Conservation (phyloP, 2,113 vertebrate genomes). For the Tachysurus fulvidraco region DNA sequence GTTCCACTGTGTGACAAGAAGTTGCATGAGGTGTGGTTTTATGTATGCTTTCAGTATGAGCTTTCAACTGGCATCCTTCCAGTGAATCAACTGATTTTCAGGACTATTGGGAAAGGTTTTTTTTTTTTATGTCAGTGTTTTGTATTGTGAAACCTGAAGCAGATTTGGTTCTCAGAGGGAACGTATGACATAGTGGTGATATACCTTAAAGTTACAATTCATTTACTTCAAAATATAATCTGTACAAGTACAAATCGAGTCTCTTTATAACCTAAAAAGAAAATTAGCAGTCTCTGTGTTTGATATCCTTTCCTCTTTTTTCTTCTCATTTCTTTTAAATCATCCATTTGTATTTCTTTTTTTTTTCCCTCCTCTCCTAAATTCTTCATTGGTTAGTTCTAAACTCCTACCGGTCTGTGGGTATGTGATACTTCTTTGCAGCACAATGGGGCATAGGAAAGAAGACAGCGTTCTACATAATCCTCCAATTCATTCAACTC, state of each 20-base stretch:
- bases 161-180: not conserved
- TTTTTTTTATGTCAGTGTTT: not conserved
- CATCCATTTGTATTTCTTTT: slow-evolving; percentile 48
- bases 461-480: slow-evolving; percentile 80
- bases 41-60: slow-evolving; percentile 22
- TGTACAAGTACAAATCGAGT: not conserved
- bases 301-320: slow-evolving; percentile 46
- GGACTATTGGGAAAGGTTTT: not conserved
- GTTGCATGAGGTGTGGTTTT: slow-evolving; percentile 42
- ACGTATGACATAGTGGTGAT: slow-evolving; percentile 35
- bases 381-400: slow-evolving; percentile 68
- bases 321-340: slow-evolving; percentile 53
- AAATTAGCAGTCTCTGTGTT: slow-evolving; percentile 36
- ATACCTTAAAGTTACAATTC: slow-evolving; percentile 36
- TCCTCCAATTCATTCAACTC: slow-evolving; percentile 81
- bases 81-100: not conserved
- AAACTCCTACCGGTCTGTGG: slow-evolving; percentile 75
- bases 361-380: slow-evolving; percentile 48
- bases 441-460: slow-evolving; percentile 76
- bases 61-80: not conserved
- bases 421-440: slow-evolving; percentile 79
- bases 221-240: slow-evolving; percentile 35
- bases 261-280: slow-evolving; percentile 34
- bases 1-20: slow-evolving; percentile 24
- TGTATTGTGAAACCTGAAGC: not conserved